Conservation (phyloP, 2,888 invertebrate genomes). For the Eremobia ochroleuca region DNA sequence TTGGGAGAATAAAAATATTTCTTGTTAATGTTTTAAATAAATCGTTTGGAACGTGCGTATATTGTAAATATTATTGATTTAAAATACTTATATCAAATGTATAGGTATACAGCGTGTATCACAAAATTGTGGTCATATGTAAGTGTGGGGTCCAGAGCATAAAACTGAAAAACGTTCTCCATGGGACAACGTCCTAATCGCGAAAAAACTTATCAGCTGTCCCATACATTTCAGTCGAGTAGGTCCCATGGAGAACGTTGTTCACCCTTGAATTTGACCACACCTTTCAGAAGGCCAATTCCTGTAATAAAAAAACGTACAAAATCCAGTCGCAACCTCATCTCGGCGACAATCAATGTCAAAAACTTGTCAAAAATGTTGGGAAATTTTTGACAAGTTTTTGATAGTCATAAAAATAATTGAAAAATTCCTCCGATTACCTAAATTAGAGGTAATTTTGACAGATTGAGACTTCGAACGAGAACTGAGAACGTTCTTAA, state of each 20-base stretch:
- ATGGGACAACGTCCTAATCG: background rate
- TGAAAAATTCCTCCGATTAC: no score
- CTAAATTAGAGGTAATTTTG: no score
- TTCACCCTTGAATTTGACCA: background rate
- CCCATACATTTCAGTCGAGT: background rate
- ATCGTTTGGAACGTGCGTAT: slow-evolving; percentile 37
- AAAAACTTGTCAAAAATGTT: background rate
- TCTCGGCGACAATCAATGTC: background rate
- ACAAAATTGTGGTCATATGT: background rate
- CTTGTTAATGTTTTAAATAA: slow-evolving; percentile 46
- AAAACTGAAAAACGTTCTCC: no score
- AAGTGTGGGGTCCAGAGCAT: background rate
- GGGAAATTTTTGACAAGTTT: no score
- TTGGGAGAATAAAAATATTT: slow-evolving; percentile 28
- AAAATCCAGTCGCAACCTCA: background rate
- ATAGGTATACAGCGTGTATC: slow-evolving; percentile 1
- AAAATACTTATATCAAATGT: slow-evolving; percentile 23
- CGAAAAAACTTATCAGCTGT: background rate
- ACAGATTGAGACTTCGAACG: no score
- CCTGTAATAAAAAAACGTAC: no score
- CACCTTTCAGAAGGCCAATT: background rate
- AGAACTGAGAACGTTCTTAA: no score
- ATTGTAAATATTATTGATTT: slow-evolving; percentile 24
- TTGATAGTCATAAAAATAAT: background rate
- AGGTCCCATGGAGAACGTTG: no score